Conservation (phyloP, 2,113 vertebrate genomes). For the Podiceps cristatus region DNA sequence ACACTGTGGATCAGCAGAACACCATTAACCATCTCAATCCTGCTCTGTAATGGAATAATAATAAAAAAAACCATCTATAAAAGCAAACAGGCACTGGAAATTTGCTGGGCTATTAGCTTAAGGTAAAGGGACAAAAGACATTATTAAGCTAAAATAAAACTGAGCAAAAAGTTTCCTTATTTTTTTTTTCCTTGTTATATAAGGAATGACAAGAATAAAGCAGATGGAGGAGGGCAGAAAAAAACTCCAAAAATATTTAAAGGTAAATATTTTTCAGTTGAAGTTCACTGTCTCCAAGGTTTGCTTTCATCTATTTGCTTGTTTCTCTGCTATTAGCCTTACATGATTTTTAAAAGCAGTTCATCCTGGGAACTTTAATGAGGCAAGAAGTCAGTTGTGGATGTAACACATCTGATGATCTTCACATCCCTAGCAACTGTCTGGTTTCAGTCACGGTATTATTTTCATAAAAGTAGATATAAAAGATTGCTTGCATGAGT, state of each 20-base stretch:
- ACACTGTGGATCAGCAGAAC: constrained; percentile 86
- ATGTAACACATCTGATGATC: neutral
- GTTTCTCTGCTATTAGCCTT: neutral
- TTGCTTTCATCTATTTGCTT: neutral
- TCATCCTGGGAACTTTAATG: neutral
- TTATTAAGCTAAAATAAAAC: neutral
- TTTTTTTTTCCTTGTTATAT: neutral
- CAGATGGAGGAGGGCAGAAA: neutral
- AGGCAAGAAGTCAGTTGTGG: neutral
- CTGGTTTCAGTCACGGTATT: neutral
- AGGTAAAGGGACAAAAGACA: neutral
- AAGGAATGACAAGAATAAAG: neutral
- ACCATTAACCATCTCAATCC: constrained; percentile 87
- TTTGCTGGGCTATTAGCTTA: neutral
- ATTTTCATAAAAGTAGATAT: neutral
- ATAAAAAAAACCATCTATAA: neutral
- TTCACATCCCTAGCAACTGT: neutral
- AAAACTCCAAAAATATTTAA: neutral
- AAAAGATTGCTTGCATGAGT: neutral
- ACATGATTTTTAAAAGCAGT: neutral
- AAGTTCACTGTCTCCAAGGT: neutral
- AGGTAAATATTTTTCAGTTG: neutral
- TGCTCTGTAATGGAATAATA: constrained; percentile 83
- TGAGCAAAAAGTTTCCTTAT: neutral
- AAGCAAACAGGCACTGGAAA: neutral